Evolutionary conservation across 2,888 invertebrate genomes (phyloP), one percentile per base, ranked within the genome.

Genomic region (Elysia crispata): DNA sequence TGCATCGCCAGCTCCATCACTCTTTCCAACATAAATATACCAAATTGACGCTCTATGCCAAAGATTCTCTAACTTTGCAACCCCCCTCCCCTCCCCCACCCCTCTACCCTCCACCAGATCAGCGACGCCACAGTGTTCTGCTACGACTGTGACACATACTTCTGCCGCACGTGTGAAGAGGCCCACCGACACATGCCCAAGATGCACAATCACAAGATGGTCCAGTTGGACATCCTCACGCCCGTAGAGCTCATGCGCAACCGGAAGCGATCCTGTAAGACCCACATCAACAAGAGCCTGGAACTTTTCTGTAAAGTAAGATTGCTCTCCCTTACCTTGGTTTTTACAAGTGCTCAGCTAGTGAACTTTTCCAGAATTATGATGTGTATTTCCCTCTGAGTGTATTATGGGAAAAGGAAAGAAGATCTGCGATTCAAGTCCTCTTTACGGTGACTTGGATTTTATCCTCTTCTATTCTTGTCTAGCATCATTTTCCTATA

Each of bases 181-280:
- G 57, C 78, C 18, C 78, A 78, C 73, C 60, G 78, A n/a, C 78
- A 78, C 72, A 78, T 78, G 78, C 78, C 78, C 73, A 78, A 78
- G 50, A 62, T 62, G 78, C 62, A 78, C 64, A 62, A 78, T n/a
- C 78, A 78, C 64, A 62, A 50, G 23, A 28, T 78, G n/a, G 57
- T 25, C n/a, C 11, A n/a, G 20, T 64, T 78, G 64, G 64, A 62
- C 31, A 30, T 62, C 6, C 41, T 78, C 28, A 72, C 78, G 41
- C 72, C 78, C 20, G 20, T 64, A 1, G 64, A 78, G 62, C 73
- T 78, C n/a, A 33, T 78, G 64, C 72, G 62, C 30, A 13, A 33
- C 62, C 72, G 72, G 64, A 78, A 78, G 64, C 57, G 73, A n/a
- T 41, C 60, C 62, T 78, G 78, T 62, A 62, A 30, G 11, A 73